These are phyloP conservation scores for Eudemis profundana DNA, from an alignment of 2,888 invertebrate genomes.

Conservation along the genomic window DNA sequence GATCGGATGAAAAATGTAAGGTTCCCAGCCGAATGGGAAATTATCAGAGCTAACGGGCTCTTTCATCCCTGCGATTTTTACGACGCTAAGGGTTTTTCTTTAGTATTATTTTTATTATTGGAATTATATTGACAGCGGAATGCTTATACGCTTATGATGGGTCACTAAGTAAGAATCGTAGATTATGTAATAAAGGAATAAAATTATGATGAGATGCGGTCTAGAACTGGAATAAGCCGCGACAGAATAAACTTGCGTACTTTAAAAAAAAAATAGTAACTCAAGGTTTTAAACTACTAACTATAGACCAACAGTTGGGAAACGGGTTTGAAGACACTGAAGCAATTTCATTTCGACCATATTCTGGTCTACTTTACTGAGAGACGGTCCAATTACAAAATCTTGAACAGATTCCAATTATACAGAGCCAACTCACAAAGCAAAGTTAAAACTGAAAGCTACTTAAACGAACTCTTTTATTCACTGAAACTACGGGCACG, in stretches of 20 bases:
- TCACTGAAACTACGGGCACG: slow-evolving; percentile 5
- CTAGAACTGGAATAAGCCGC: too few relatives aligned
- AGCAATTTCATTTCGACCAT: too few relatives aligned
- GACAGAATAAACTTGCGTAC: too few relatives aligned
- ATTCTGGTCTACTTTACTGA: too few relatives aligned
- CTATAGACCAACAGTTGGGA: too few relatives aligned
- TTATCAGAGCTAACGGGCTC: slow-evolving; percentile 26
- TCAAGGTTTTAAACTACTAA: too few relatives aligned
- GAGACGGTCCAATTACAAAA: neutral
- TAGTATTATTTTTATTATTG: neutral
- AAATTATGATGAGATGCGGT: too few relatives aligned
- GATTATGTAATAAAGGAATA: too few relatives aligned
- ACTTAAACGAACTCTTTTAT: slow-evolving; percentile 20
- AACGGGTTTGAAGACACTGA: too few relatives aligned
- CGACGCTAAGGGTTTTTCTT: neutral
- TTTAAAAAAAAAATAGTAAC: too few relatives aligned
- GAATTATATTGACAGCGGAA: neutral
- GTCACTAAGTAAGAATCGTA: too few relatives aligned
- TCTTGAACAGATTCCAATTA: neutral
- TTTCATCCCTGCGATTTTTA: slow-evolving; percentile 22
- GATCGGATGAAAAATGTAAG: slow-evolving; percentile 40
- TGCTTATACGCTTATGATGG: too few relatives aligned
- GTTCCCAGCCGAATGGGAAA: slow-evolving; percentile 23
- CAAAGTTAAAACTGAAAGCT: slow-evolving; percentile 3
- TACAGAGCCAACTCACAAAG: neutral